Evolutionary conservation across 2,797 vertebrate genomes (phyloP).

Genomic region (Phoeniculus purpureus): DNA sequence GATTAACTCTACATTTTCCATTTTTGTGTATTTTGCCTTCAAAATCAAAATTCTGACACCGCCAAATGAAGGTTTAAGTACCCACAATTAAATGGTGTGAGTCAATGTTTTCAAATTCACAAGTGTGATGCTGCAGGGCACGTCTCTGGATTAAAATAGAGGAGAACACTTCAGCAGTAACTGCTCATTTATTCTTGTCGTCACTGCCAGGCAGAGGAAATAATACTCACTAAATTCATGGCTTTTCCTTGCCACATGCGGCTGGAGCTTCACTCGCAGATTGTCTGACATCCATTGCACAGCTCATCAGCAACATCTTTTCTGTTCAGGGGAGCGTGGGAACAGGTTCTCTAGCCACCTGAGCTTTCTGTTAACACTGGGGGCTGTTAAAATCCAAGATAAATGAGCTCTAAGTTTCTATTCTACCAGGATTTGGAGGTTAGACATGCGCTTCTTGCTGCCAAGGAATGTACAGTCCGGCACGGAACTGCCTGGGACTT

Average conservation of each 20-base stretch:
- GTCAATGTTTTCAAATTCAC: background rate
- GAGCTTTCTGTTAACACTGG: background rate
- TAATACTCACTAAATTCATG: background rate
- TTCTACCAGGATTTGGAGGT: background rate
- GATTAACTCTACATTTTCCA: background rate
- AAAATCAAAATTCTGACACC: background rate
- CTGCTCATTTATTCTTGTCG: conserved; percentile 33
- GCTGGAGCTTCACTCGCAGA: background rate
- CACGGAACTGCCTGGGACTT: background rate
- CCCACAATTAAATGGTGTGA: background rate
- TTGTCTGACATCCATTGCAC: background rate
- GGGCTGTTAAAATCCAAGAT: background rate
- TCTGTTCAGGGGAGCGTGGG: background rate
- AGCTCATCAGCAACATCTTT: background rate
- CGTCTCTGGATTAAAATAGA: background rate
- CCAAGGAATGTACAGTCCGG: background rate
- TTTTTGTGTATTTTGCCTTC: background rate
- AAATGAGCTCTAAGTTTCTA: background rate
- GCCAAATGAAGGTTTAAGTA: background rate
- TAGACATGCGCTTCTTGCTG: background rate
- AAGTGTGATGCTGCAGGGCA: background rate
- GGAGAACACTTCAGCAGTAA: background rate
- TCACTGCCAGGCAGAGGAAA: background rate
- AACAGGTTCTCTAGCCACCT: background rate
- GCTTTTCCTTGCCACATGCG: background rate